Base-by-base conservation (phyloP, 1,140 invertebrate species). In the Tetramorium simillimum region DNA sequence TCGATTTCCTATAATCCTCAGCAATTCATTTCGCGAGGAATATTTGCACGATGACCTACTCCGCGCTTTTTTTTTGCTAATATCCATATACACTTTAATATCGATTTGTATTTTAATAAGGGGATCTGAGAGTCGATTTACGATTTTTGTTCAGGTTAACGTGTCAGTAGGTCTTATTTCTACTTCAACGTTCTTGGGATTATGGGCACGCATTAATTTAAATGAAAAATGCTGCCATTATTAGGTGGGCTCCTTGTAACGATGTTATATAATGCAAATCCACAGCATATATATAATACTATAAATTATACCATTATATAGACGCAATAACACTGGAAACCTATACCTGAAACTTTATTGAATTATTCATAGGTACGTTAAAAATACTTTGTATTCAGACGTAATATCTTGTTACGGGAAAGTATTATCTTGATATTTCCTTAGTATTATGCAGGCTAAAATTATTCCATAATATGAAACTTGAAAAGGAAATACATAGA, bases 1-100 rank as follows among this genome's bases (percentile, higher is more conserved):
- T 82, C 40, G 67, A 82, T 73, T 73, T 82, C 6, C 67, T 73
- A 82, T 82, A 82, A 82, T 82, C 67, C 53, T n/a, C 14, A 40
- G 51, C 80, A 73, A 60, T 60, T 58, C 21, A 16, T 60, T 82
- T 7, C 43, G 10, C 12, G 24, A 33, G 28, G 40, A 24, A 58
- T 73, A 82, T 72, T 72, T 72, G 63, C 10, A 49, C 33, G 67
- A 72, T 72, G 65, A 58, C 24, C 40, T 72, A 58, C 9, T 82
- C 24, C 24, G 60, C 24, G 16, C 3, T 58, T 80, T 72, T 33
- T 81, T 82, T 46, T 81, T 72, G 18, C 12, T 72, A 58, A 46
- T 72, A 58, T 82, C 16, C 37, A 40, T 53, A 80, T 51, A 80
- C 2, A 33, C 18, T 65, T n/a, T 40, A 33, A 21, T 43, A 63